Percentiles rank a stretch among this genome's conserved stretches.
These are phyloP conservation scores for Planococcus citri DNA, from an alignment of 1,140 invertebrate genomes.

Conservation along the genomic window DNA sequence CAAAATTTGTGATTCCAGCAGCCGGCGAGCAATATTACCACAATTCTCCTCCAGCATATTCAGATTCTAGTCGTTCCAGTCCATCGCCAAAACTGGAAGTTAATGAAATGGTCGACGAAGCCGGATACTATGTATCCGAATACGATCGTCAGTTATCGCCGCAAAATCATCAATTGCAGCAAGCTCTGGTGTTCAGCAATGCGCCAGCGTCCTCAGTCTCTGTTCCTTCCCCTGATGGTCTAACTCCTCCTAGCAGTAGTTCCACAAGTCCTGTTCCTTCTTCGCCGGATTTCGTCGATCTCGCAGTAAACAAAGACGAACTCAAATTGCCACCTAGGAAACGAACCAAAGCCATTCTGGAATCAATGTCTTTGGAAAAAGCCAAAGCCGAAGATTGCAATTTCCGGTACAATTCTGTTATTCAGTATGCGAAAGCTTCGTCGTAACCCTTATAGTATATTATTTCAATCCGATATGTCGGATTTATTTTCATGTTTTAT, in stretches of 20 bases:
- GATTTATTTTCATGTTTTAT: background rate
- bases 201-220: slow-evolving; percentile 41
- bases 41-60: background rate
- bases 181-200: too few species aligned
- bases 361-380: slow-evolving; percentile 48
- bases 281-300: slow-evolving; percentile 44
- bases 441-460: background rate
- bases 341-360: slow-evolving; percentile 59
- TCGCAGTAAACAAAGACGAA: slow-evolving; percentile 40
- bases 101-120: slow-evolving; percentile 28
- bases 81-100: slow-evolving; percentile 28
- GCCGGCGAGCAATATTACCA: slow-evolving; percentile 20
- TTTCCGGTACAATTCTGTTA: slow-evolving; percentile 59
- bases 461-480: background rate
- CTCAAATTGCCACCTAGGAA: slow-evolving; percentile 61
- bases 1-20: slow-evolving; percentile 25
- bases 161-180: background rate
- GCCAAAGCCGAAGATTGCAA: slow-evolving; percentile 35
- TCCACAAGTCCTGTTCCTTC: slow-evolving; percentile 34
- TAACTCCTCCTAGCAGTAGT: slow-evolving; percentile 47
- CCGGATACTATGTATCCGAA: slow-evolving; percentile 30
- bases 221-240: slow-evolving; percentile 33
- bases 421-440: slow-evolving; percentile 53
- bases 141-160: slow-evolving; percentile 16
- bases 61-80: slow-evolving; percentile 13